Evolutionary conservation across 1,140 invertebrate species (phyloP).

Genomic region (Pachyrhynchus sulphureomaculatus): DNA sequence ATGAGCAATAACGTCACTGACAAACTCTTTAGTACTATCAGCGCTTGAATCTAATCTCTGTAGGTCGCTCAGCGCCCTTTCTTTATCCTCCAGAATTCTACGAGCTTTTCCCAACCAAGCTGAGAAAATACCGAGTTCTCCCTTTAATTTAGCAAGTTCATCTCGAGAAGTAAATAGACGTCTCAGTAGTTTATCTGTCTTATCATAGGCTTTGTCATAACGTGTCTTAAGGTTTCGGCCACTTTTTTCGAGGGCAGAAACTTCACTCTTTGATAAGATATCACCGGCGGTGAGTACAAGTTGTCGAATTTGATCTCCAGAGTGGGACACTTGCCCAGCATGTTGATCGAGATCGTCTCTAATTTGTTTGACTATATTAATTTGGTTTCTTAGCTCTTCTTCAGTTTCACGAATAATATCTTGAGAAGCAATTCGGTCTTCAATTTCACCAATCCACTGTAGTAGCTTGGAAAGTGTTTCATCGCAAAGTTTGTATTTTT

Average conservation of each 20-base stretch:
- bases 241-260: conserved; percentile 80
- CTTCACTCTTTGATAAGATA: conserved; percentile 86
- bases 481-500: conserved; percentile 89
- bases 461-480: conserved; percentile 81
- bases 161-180: conserved; percentile 78
- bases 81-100: conserved; percentile 80
- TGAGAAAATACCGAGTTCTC: conserved; percentile 77
- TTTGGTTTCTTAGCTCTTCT: conserved; percentile 86
- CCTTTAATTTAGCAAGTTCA: conserved; percentile 83
- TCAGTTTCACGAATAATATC: conserved; percentile 85
- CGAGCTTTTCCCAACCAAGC: conserved; percentile 82
- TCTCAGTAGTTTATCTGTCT: conserved; percentile 75
- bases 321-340: conserved; percentile 79
- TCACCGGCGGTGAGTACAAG: conserved; percentile 87
- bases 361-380: conserved; percentile 85
- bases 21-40: conserved; percentile 80
- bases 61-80: conserved; percentile 77
- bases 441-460: conserved; percentile 84
- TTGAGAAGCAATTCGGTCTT: conserved; percentile 84
- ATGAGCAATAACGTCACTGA: conserved; percentile 92
- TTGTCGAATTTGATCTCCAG: conserved; percentile 89
- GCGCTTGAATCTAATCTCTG: conserved; percentile 70
- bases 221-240: conserved; percentile 79
- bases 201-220: conserved; percentile 78
- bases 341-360: conserved; percentile 90